phyloP scores from a whole-genome alignment of 2,113 vertebrate species.

The Chauna torquata region DNA sequence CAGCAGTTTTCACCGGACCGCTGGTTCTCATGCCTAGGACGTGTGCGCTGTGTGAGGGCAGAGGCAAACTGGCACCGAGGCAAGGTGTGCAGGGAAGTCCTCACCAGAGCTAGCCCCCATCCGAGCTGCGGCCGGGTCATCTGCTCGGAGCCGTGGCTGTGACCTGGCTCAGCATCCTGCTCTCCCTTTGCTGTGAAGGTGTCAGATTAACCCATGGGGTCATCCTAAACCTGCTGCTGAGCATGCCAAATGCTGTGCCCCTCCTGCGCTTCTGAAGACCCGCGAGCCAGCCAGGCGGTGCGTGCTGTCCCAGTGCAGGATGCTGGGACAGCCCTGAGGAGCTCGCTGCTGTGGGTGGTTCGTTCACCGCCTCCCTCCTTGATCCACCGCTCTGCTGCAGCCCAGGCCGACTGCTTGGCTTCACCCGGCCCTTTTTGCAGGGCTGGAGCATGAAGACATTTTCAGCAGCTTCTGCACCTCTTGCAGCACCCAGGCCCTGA shows the following conservation, averaged over 20 bases:
- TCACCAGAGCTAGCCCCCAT: background rate
- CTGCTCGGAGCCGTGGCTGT: background rate
- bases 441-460: background rate
- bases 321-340: background rate
- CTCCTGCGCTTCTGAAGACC: background rate
- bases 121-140: background rate
- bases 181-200: background rate
- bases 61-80: background rate
- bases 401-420: background rate
- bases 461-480: background rate
- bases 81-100: accelerated
- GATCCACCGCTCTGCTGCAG: background rate
- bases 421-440: background rate
- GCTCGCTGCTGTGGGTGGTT: background rate
- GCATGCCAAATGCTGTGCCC: background rate
- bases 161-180: accelerated
- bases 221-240: background rate
- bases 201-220: background rate
- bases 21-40: background rate
- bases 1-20: background rate
- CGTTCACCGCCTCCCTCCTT: background rate
- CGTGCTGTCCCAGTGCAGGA: too few relatives aligned
- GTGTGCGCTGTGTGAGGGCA: accelerated
- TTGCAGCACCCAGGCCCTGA: background rate
- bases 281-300: background rate